Evolutionary conservation across 2,113 vertebrate genomes (phyloP).

Genomic region (Cyrtonyx montezumae): DNA sequence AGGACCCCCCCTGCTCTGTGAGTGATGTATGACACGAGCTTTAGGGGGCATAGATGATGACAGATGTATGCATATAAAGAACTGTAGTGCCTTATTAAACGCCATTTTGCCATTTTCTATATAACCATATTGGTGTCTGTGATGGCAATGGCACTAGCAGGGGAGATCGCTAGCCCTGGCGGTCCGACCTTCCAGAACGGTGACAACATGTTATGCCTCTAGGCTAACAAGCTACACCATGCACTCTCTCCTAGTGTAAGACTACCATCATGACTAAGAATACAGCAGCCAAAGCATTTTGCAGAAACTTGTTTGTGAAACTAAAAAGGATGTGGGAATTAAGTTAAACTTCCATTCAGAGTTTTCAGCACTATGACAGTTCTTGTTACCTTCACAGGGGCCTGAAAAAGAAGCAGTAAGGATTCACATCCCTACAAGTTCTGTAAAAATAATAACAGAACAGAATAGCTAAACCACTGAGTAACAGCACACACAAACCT

Average conservation of each 20-base stretch:
- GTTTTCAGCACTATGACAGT: background rate
- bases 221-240: background rate
- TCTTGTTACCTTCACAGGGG: background rate
- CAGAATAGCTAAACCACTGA: background rate
- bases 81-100: too few relatives aligned
- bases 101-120: too few relatives aligned
- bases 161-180: too few relatives aligned
- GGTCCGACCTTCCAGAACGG: too few relatives aligned
- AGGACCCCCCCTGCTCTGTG: too few relatives aligned
- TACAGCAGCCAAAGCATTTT: background rate
- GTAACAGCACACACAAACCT: background rate
- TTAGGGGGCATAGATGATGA: too few relatives aligned
- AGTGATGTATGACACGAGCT: too few relatives aligned
- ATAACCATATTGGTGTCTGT: too few relatives aligned
- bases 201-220: background rate
- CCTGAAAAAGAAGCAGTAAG: fast-evolving
- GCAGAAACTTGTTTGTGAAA: background rate
- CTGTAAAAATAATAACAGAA: background rate
- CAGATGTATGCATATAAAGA: too few relatives aligned
- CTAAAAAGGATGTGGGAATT: background rate
- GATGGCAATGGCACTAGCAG: too few relatives aligned
- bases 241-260: fast-evolving
- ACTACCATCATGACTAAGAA: background rate
- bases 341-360: background rate
- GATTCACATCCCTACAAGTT: background rate